phyloP scores from a whole-genome alignment of 2,888 invertebrate species.

The Ferrisia virgata region DNA sequence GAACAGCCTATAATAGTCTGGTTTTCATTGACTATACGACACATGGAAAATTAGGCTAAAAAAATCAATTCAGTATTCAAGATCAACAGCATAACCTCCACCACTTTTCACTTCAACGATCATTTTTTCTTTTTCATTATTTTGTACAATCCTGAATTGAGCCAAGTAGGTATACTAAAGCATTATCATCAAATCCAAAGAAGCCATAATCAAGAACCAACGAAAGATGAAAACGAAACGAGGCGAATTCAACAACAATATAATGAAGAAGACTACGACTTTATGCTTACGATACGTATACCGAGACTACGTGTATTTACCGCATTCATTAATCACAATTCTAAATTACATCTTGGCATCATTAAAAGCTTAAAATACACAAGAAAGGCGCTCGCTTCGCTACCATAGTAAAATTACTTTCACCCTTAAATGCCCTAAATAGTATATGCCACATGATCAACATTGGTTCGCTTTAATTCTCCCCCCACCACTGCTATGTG shows the following conservation, averaged over 20 bases:
- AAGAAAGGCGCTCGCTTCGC: not conserved
- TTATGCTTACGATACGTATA: not conserved
- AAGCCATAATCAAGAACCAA: too few relatives aligned
- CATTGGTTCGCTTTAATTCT: not conserved
- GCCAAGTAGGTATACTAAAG: too few relatives aligned
- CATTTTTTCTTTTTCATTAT: too few relatives aligned
- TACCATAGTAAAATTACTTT: not conserved
- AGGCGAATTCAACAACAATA: not conserved
- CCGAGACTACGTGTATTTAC: not conserved
- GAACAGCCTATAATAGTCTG: too few relatives aligned
- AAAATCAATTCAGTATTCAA: too few relatives aligned
- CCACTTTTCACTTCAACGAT: too few relatives aligned
- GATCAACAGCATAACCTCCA: too few relatives aligned
- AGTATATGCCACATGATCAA: not conserved
- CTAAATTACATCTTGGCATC: constrained; percentile 39
- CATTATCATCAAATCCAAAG: not conserved
- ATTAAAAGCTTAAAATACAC: constrained; percentile 35
- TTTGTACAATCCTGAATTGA: too few relatives aligned
- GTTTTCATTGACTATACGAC: too few relatives aligned
- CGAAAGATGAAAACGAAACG: not conserved
- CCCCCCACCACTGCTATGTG: too few relatives aligned
- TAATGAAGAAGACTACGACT: not conserved
- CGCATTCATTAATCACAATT: constrained; percentile 37
- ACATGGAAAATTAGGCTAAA: too few relatives aligned
- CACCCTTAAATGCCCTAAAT: not conserved